Conservation (phyloP, 1,140 invertebrate species). For the Leptinotarsa undecemlineata region DNA sequence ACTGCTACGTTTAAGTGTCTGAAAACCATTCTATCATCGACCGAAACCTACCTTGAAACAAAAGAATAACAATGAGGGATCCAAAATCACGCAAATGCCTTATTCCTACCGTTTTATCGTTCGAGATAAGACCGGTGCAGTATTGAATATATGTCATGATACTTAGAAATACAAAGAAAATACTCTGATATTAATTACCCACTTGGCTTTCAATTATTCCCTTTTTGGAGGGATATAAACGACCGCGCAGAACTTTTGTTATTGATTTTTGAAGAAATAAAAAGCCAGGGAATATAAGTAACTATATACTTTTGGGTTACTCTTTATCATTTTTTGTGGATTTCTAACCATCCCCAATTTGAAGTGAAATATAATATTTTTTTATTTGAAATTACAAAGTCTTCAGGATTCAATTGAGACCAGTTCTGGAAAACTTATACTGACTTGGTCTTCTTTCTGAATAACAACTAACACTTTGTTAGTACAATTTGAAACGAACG, state of each 20-base stretch:
- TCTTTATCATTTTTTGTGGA: too few relatives aligned
- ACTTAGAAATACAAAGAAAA: conserved; percentile 29
- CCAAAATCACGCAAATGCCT: conserved; percentile 29
- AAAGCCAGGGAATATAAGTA: too few relatives aligned
- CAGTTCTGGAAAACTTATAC: too few relatives aligned
- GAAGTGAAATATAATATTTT: too few relatives aligned
- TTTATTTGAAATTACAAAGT: too few relatives aligned
- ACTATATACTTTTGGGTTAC: too few relatives aligned
- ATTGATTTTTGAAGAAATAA: too few relatives aligned
- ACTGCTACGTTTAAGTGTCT: not conserved
- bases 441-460: too few relatives aligned
- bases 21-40: conserved; percentile 29
- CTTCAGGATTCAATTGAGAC: too few relatives aligned
- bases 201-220: conserved; percentile 19
- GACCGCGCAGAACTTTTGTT: not conserved
- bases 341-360: too few relatives aligned
- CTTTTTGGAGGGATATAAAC: conserved; percentile 10
- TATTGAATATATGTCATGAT: conserved; percentile 32
- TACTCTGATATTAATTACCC: conserved; percentile 24
- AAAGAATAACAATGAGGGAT: conserved; percentile 31
- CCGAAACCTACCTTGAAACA: conserved; percentile 26
- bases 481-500: not conserved
- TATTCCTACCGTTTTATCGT: conserved; percentile 26
- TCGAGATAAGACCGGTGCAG: conserved; percentile 23
- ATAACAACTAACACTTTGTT: too few relatives aligned